A percentile compares a stretch with the other conserved stretches of the same genome.
Evolutionary conservation across 2,888 invertebrate species (phyloP).

Genomic region (Protophormia terraenovae): DNA sequence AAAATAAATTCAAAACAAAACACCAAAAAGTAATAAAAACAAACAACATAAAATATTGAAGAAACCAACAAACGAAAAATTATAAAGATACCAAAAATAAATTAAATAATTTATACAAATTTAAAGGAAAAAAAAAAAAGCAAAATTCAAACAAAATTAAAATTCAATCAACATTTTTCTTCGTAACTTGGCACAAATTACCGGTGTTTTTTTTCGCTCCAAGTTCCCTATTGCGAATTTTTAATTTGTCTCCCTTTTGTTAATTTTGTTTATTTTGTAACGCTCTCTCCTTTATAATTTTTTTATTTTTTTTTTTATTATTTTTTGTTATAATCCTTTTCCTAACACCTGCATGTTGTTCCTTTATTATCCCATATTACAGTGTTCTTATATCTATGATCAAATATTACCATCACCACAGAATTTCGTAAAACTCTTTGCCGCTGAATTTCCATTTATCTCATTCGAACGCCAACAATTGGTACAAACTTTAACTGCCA

Average conservation of each 20-base stretch:
- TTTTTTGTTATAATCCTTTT: slow-evolving; percentile 20
- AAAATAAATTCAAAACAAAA: slow-evolving; percentile 34
- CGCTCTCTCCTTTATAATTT: background rate
- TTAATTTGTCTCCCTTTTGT: background rate
- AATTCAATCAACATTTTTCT: background rate
- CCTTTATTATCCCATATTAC: slow-evolving; percentile 58
- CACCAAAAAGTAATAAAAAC: background rate
- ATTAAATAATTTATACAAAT: background rate
- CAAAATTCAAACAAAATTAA: background rate
- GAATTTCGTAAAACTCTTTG: slow-evolving; percentile 64
- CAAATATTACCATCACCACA: slow-evolving; percentile 68
- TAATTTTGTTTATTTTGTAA: background rate
- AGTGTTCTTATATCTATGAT: slow-evolving; percentile 67
- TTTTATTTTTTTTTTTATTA: background rate
- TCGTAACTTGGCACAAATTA: background rate
- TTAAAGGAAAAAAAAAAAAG: background rate
- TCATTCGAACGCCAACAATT: slow-evolving; percentile 71
- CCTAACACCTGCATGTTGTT: slow-evolving; percentile 62
- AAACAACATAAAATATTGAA: background rate
- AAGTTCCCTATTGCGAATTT: background rate
- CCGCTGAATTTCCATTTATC: slow-evolving; percentile 64
- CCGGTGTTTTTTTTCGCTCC: background rate
- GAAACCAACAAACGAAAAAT: background rate
- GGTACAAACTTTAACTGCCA: slow-evolving; percentile 77
- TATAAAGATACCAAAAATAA: background rate